These are phyloP conservation scores for Charaxes varanes DNA, from an alignment of 1,140 invertebrate genomes.

Conservation along the genomic window DNA sequence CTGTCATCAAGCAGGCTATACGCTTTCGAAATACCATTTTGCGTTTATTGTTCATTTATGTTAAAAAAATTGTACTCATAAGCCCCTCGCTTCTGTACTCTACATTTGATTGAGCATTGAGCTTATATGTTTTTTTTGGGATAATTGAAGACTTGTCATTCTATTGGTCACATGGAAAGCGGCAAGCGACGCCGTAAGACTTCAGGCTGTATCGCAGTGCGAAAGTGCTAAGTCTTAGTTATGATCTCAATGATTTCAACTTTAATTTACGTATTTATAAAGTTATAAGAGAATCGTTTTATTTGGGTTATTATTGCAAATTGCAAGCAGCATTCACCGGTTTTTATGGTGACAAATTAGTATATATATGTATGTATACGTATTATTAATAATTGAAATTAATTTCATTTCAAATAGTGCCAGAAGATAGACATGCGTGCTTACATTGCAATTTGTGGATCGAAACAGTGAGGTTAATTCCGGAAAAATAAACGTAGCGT, in stretches of 20 bases:
- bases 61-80: too few relatives aligned
- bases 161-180: slow-evolving; percentile 65
- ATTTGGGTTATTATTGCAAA: slow-evolving; percentile 40
- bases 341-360: slow-evolving; percentile 38
- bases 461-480: slow-evolving; percentile 58
- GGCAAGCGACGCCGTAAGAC: slow-evolving; percentile 61
- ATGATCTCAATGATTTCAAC: slow-evolving; percentile 9
- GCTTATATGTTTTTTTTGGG: too few relatives aligned
- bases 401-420: slow-evolving; percentile 32
- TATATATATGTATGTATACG: too few relatives aligned
- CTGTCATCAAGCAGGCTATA: too few relatives aligned
- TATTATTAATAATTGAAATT: too few relatives aligned
- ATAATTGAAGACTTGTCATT: too few relatives aligned
- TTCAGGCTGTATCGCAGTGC: slow-evolving; percentile 52
- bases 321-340: slow-evolving; percentile 59
- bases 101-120: too few relatives aligned
- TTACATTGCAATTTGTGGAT: slow-evolving; percentile 58
- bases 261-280: slow-evolving; percentile 2
- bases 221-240: slow-evolving; percentile 48
- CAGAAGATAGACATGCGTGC: slow-evolving; percentile 65
- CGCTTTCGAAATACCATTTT: too few relatives aligned
- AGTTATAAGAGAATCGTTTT: slow-evolving; percentile 9
- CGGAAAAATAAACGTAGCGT: slow-evolving; percentile 35
- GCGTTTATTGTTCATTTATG: too few relatives aligned
- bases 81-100: too few relatives aligned